Evolutionary conservation across 2,888 invertebrate genomes (phyloP).

Genomic region (Nymphalis c-album): DNA sequence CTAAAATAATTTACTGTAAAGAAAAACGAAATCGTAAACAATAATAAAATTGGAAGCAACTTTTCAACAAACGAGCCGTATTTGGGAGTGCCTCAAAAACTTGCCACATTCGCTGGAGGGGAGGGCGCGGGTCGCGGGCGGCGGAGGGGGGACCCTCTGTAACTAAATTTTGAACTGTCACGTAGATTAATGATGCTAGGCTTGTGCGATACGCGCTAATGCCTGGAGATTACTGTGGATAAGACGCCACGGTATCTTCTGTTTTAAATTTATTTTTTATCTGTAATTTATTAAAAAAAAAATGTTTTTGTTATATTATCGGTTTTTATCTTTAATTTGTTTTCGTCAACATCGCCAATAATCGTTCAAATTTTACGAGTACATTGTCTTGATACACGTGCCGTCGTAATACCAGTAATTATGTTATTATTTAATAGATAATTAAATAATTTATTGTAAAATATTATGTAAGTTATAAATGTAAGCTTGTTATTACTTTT

Average conservation of each 20-base stretch:
- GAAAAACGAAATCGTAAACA: constrained; percentile 27
- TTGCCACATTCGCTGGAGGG: constrained; percentile 54
- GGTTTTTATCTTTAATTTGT: neutral
- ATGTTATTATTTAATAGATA: no score
- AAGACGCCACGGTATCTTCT: constrained; percentile 43
- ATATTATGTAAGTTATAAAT: no score
- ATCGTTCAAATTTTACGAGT: no score
- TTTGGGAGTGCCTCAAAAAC: constrained; percentile 71
- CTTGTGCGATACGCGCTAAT: constrained; percentile 81
- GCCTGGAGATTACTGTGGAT: constrained; percentile 70
- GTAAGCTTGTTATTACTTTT: no score
- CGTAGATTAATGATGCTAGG: constrained; percentile 82
- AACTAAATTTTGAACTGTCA: constrained; percentile 83
- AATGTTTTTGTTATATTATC: neutral
- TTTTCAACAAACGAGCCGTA: constrained; percentile 43
- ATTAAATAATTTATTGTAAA: no score
- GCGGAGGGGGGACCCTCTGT: constrained; percentile 71
- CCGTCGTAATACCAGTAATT: no score
- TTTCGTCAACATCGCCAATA: neutral
- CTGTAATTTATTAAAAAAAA: neutral
- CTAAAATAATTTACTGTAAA: constrained; percentile 1
- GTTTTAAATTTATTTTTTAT: constrained; percentile 16
- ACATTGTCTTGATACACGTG: no score
- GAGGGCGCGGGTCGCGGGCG: constrained; percentile 41
- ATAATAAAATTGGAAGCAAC: constrained; percentile 36